phyloP scores from a whole-genome alignment of 2,113 vertebrate species.

The Petromus typicus region DNA sequence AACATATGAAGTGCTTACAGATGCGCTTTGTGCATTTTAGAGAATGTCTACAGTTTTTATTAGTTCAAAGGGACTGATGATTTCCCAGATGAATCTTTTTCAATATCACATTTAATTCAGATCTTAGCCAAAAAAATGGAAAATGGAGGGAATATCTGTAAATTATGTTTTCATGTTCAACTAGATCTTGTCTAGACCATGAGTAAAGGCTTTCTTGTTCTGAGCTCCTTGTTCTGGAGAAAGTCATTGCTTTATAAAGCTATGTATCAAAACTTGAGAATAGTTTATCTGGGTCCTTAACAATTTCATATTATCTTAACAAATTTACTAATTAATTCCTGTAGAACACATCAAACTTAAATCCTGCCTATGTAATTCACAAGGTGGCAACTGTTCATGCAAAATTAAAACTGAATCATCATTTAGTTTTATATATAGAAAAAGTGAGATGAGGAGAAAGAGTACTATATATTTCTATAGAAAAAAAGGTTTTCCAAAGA shows the following conservation, averaged over 20 bases:
- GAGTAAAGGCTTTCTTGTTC: constrained; percentile 14
- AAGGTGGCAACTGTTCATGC: constrained; percentile 52
- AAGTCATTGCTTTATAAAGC: constrained; percentile 54
- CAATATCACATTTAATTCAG: constrained; percentile 56
- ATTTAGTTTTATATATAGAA: constrained; percentile 29
- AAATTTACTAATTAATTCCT: constrained; percentile 48
- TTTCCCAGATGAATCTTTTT: neutral
- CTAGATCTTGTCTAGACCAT: constrained; percentile 7
- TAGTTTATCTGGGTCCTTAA: constrained; percentile 12
- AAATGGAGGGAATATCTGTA: constrained; percentile 30
- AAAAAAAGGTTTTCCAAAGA: constrained; percentile 55
- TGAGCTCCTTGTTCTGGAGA: neutral
- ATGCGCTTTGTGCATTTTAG: neutral
- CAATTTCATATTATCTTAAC: constrained; percentile 12
- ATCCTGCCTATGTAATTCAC: constrained; percentile 41
- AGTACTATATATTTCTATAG: neutral
- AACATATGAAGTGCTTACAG: neutral
- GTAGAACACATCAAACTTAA: constrained; percentile 57
- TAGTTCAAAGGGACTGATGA: neutral
- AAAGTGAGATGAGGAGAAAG: constrained; percentile 25
- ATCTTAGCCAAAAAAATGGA: constrained; percentile 48
- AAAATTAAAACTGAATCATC: neutral
- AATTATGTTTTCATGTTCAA: constrained; percentile 49
- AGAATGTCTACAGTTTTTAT: neutral
- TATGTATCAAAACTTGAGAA: constrained; percentile 46